These are phyloP conservation scores for Paracentrotus lividus DNA, from an alignment of 53 echinoderm and acorn worm species.

Conservation along the genomic window DNA sequence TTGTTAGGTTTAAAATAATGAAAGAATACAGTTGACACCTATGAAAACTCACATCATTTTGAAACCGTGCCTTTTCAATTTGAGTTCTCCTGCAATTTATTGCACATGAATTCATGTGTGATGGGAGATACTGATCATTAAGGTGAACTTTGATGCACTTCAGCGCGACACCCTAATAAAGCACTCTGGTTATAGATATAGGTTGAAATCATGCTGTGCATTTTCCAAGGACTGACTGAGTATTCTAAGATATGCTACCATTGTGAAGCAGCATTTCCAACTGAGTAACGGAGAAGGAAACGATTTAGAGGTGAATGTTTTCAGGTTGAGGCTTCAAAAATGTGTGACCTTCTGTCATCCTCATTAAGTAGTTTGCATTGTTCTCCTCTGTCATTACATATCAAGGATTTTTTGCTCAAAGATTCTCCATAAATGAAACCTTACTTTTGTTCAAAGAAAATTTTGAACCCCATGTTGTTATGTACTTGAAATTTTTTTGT, in stretches of 20 bases:
- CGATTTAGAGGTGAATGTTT: background rate
- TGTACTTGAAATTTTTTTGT: too few relatives aligned
- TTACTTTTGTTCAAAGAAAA: background rate
- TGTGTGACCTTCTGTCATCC: slow-evolving; percentile 7
- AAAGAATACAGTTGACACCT: too few relatives aligned
- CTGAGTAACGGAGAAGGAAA: background rate
- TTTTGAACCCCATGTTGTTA: background rate
- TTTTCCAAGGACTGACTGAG: background rate
- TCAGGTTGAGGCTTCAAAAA: background rate
- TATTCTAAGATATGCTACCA: background rate
- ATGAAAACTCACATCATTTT: background rate
- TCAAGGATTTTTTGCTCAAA: background rate
- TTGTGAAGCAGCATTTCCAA: slow-evolving; percentile 33
- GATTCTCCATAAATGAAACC: background rate
- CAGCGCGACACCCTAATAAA: slow-evolving; percentile 8
- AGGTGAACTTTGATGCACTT: slow-evolving; percentile 4
- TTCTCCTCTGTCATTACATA: background rate
- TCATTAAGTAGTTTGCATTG: background rate
- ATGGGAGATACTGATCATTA: background rate
- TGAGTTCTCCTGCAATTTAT: background rate
- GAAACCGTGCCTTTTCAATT: background rate
- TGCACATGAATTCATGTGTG: background rate
- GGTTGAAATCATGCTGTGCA: background rate
- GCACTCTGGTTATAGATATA: slow-evolving; percentile 2
- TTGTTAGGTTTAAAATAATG: too few relatives aligned